Conservation (phyloP, 2,888 invertebrate genomes). For the Erebia aethiops region DNA sequence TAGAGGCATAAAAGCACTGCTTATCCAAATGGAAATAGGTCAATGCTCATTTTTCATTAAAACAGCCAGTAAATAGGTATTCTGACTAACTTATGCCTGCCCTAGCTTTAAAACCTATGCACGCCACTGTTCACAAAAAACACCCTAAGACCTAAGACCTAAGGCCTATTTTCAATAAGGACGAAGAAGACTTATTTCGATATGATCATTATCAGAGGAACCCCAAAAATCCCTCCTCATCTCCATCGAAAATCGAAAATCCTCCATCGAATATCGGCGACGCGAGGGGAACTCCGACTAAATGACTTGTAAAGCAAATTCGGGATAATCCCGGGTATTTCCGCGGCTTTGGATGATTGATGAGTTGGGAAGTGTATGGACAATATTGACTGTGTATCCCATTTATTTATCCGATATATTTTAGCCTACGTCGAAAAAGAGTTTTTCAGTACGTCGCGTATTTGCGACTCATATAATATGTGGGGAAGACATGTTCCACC, state of each 20-base stretch:
- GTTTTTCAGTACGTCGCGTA: background rate
- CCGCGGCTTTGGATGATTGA: slow-evolving; percentile 28
- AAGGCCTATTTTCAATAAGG: too few relatives aligned
- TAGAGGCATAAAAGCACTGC: too few relatives aligned
- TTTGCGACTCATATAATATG: too few relatives aligned
- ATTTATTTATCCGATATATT: slow-evolving; percentile 1
- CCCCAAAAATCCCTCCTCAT: slow-evolving; percentile 4
- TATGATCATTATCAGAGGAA: background rate
- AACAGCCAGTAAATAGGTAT: too few relatives aligned
- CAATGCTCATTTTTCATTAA: too few relatives aligned
- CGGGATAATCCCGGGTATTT: slow-evolving; percentile 31
- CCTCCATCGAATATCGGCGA: slow-evolving; percentile 3
- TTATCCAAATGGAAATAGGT: too few relatives aligned
- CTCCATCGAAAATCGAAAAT: background rate
- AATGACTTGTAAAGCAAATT: slow-evolving; percentile 35
- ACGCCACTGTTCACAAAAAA: too few relatives aligned
- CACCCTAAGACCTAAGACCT: too few relatives aligned
- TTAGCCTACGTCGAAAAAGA: background rate
- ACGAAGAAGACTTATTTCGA: background rate
- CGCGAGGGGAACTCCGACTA: slow-evolving; percentile 24
- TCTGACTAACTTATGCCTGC: too few relatives aligned
- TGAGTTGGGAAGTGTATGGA: slow-evolving; percentile 15
- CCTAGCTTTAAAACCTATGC: too few relatives aligned
- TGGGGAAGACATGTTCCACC: too few relatives aligned
- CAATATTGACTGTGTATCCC: slow-evolving; percentile 13